A percentile compares a stretch with the other conserved stretches of the same genome.
Evolutionary conservation across 2,888 invertebrate genomes (phyloP).

Genomic region (Limnephilus rhombicus): DNA sequence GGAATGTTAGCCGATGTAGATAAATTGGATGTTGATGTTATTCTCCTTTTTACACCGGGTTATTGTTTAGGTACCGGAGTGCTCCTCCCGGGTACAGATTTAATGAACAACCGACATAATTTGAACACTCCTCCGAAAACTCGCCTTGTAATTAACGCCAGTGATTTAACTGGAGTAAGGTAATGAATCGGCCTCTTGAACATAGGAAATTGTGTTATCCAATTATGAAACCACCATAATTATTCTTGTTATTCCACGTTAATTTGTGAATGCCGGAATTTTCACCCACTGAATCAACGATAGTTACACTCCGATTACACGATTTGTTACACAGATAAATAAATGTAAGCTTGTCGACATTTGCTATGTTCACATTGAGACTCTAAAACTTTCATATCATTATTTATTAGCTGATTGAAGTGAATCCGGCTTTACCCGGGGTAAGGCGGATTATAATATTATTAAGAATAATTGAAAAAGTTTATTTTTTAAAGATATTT

Average conservation of each 20-base stretch:
- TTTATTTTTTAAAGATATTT: no score
- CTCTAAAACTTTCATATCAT: neutral
- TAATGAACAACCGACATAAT: constrained; percentile 1
- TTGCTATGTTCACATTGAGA: neutral
- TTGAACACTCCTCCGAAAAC: neutral
- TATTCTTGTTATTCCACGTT: constrained; percentile 1
- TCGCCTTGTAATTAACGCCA: constrained; percentile 1
- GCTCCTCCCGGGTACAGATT: neutral
- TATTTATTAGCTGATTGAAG: no score
- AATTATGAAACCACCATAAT: neutral
- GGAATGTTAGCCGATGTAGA: neutral
- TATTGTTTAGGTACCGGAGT: neutral
- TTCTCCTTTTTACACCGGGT: neutral
- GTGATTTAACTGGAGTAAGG: constrained; percentile 1
- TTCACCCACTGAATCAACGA: neutral
- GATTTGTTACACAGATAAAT: neutral
- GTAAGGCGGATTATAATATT: neutral
- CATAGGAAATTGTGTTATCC: constrained; percentile 1
- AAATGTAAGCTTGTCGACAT: neutral
- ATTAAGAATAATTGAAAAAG: neutral
- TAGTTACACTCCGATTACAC: neutral
- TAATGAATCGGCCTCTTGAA: constrained; percentile 1
- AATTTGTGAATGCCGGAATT: neutral
- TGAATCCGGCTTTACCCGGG: no score
- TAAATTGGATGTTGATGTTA: neutral